phyloP scores from a whole-genome alignment of 1,140 invertebrate species.

The Rhizoglyphus robini region DNA sequence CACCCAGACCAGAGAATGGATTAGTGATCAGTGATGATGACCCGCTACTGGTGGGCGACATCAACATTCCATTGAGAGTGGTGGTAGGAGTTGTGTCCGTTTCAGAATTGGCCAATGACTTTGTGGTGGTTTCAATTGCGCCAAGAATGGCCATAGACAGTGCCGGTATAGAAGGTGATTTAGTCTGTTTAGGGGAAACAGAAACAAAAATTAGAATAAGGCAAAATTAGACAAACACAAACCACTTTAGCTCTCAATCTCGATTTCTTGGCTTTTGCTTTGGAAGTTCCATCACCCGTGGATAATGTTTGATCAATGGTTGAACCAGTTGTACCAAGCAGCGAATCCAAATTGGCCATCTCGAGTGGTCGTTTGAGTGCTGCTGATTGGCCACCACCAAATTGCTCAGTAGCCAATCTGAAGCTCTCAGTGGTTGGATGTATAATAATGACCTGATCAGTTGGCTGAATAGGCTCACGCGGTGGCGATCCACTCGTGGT shows the following conservation, averaged over 20 bases:
- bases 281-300: no score
- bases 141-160: slow-evolving; percentile 1
- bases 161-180: background rate
- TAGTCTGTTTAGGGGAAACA: no score
- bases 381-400: no score
- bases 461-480: no score
- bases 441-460: no score
- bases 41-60: background rate
- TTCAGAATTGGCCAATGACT: background rate
- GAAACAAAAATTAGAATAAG: background rate
- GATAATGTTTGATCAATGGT: no score
- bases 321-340: no score
- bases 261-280: background rate
- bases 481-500: no score
- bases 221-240: background rate
- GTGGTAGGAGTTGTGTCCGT: background rate
- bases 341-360: no score
- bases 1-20: background rate
- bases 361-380: no score
- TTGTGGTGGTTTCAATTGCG: slow-evolving; percentile 1
- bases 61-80: background rate
- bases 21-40: background rate
- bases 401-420: no score
- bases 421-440: no score
- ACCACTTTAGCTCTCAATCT: background rate